Conservation (phyloP, 1,140 invertebrate species). For the Gryllus bimaculatus region DNA sequence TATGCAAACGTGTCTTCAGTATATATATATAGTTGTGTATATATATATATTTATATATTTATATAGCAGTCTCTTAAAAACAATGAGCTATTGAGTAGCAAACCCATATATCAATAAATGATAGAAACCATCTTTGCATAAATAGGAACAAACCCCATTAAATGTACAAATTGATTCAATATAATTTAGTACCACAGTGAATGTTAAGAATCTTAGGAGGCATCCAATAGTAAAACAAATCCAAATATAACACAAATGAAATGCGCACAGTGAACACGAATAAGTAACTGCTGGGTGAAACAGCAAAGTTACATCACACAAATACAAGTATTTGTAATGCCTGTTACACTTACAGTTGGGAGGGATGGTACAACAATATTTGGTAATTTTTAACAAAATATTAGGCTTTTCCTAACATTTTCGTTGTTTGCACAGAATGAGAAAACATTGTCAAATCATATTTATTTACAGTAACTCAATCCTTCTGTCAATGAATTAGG, state of each 20-base stretch:
- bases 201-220: not conserved
- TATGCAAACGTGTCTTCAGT: not conserved
- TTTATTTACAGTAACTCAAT: too few species aligned
- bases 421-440: not conserved
- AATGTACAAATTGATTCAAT: not conserved
- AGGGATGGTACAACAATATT: not conserved
- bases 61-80: conserved; percentile 5
- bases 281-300: not conserved
- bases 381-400: not conserved
- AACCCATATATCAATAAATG: not conserved
- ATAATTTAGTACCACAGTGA: not conserved
- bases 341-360: not conserved
- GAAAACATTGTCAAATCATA: conserved; percentile 1
- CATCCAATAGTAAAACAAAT: not conserved
- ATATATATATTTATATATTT: conserved; percentile 6
- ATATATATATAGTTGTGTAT: not conserved
- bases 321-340: not conserved
- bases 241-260: not conserved
- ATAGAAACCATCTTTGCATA: not conserved
- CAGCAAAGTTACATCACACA: not conserved
- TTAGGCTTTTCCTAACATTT: conserved; percentile 7
- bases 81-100: conserved; percentile 4
- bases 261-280: not conserved
- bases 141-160: not conserved
- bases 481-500: not conserved